Evolutionary conservation across 2,113 vertebrate genomes (phyloP), one percentile per base, ranked within the genome.

Genomic region (Pholis gunnellus): DNA sequence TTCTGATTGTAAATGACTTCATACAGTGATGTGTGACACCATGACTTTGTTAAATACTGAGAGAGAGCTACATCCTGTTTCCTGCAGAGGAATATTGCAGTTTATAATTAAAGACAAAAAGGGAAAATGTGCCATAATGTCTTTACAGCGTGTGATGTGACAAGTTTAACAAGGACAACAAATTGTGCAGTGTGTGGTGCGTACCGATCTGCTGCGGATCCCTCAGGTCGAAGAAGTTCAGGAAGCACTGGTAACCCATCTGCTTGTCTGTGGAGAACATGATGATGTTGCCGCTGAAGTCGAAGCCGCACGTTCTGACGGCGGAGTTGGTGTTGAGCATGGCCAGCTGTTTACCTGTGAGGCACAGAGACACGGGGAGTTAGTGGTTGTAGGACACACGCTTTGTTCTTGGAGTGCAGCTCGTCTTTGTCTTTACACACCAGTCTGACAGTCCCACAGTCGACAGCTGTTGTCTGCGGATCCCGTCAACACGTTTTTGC

Each of bases 211-310:
- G 97, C 93, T 95, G 95, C 7, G 96, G 94, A 87, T 99, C 97
- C 29, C 97, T 91, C 14, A 99, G 95, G 93, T 99, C 97, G 44
- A 97, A 98, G 95, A 96, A 98, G 96, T 96, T 98, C 73, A 99
- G 95, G 5, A 94, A 98, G 68, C 98, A 99, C 95, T 99, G 97
- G 92, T 99, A 99, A 0, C 98, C 98, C 98, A 99, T 99, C 95
- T 99, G 98, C 85, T 99, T 99, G 89, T 99, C 98, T 0, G 98
- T 99, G 78, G 98, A 99, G 76, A 99, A 99, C 98, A 99, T 99
- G 93, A 99, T 97, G 95, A 99, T 99, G 91, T 99, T 99, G 17
- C 98, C 98, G 4, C 97, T 98, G 11, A 98, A 99, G 93, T 99
- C 98, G 36, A 99, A 99, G 76, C 98, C 98, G 0, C 98, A 99